phyloP scores from a whole-genome alignment of 2,888 invertebrate species.

The Himalopsyche tibetana region DNA sequence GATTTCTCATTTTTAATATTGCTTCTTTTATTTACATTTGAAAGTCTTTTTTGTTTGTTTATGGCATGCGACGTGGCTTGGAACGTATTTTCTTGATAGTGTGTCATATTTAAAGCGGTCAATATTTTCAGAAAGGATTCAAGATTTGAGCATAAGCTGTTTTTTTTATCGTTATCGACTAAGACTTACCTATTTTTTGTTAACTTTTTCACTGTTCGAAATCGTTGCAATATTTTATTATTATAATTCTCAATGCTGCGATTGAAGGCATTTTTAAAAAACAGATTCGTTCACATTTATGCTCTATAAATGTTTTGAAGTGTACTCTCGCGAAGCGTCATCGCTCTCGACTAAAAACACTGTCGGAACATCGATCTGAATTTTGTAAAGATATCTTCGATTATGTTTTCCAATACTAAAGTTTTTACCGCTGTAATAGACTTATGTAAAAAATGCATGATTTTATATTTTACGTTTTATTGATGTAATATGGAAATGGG shows the following conservation, averaged over 20 bases:
- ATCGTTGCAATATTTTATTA: conserved; percentile 20
- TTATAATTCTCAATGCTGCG: background rate
- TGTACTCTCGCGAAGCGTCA: background rate
- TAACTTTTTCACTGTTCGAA: conserved; percentile 39
- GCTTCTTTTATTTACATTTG: no score
- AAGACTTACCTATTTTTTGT: conserved; percentile 27
- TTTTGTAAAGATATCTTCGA: conserved; percentile 23
- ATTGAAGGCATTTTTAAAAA: conserved; percentile 36
- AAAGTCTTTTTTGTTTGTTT: no score
- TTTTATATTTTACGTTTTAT: conserved; percentile 42
- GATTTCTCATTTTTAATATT: no score
- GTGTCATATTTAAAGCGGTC: background rate
- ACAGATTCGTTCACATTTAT: conserved; percentile 8
- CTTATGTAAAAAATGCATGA: conserved; percentile 1
- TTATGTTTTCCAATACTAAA: background rate
- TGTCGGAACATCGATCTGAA: conserved; percentile 22
- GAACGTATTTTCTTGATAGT: no score
- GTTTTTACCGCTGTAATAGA: background rate
- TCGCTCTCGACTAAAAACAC: background rate
- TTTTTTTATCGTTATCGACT: conserved; percentile 6
- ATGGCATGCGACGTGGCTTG: no score
- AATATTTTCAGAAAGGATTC: conserved; percentile 37
- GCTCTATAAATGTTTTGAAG: background rate
- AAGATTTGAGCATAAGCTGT: conserved; percentile 17
- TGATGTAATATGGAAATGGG: conserved; percentile 43